A percentile compares a stretch with the other conserved stretches of the same genome.
Evolutionary conservation across 2,113 vertebrate species (phyloP).

Genomic region (Heteronetta atricapilla): DNA sequence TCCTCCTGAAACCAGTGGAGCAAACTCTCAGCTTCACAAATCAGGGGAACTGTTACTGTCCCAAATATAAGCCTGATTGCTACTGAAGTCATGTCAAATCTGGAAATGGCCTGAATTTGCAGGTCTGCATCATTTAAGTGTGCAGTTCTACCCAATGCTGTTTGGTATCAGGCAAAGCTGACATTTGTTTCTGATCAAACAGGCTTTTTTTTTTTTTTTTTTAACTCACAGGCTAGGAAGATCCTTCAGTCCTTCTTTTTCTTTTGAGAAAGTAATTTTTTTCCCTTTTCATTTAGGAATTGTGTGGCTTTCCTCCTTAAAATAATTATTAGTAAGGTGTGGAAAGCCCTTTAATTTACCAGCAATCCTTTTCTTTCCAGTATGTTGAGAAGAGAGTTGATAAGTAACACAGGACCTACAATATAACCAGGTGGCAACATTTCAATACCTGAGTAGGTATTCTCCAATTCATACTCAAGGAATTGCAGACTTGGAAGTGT

Average conservation of each 20-base stretch:
- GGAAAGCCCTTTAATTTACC: not conserved
- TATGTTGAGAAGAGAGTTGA: not conserved
- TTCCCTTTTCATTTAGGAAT: not conserved
- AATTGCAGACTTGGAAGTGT: not conserved
- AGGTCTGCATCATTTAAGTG: not conserved
- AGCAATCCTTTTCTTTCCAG: not conserved
- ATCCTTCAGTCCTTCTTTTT: not conserved
- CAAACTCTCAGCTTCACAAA: not conserved
- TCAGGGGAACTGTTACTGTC: not conserved
- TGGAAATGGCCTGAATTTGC: not conserved
- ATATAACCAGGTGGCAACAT: not conserved
- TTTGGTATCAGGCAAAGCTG: not conserved
- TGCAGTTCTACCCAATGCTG: not conserved
- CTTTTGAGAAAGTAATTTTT: not conserved
- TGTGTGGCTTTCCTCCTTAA: not conserved
- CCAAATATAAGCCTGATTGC: not conserved
- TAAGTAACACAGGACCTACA: not conserved
- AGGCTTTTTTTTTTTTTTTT: not conserved
- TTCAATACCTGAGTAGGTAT: not conserved
- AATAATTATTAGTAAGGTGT: not conserved
- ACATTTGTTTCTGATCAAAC: not conserved
- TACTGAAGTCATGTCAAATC: not conserved
- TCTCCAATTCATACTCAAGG: not conserved
- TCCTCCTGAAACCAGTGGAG: slow-evolving; percentile 9
- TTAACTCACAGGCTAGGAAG: not conserved